Percentiles rank a stretch among this genome's conserved stretches.
These are phyloP conservation scores for Eidolon helvum DNA, from an alignment of 2,113 vertebrate species.

Conservation along the genomic window DNA sequence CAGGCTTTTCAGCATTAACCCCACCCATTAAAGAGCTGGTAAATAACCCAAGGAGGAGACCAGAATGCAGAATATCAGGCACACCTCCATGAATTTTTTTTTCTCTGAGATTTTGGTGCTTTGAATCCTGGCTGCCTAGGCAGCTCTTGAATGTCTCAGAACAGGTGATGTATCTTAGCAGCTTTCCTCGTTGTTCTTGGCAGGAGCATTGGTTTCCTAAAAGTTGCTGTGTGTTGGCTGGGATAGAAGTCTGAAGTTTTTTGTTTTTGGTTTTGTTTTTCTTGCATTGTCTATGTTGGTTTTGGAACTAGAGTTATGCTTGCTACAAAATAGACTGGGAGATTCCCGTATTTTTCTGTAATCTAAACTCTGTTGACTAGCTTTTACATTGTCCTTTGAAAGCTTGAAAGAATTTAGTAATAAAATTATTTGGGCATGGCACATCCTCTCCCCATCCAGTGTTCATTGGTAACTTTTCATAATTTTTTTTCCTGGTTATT, in stretches of 20 bases:
- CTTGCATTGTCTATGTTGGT: neutral
- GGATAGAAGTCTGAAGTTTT: neutral
- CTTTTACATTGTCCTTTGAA: neutral
- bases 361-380: neutral
- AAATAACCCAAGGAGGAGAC: neutral
- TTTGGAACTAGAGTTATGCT: neutral
- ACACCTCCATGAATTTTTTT: neutral
- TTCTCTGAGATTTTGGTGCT: neutral
- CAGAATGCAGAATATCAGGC: neutral
- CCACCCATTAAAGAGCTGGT: neutral
- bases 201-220: conserved; percentile 16
- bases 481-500: neutral
- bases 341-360: neutral
- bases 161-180: neutral
- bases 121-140: neutral
- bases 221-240: neutral
- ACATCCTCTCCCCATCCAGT: fast-evolving
- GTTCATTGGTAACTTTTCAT: neutral
- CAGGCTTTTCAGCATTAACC: neutral
- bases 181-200: neutral
- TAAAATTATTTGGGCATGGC: neutral
- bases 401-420: neutral
- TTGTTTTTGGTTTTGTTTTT: neutral
- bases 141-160: neutral
- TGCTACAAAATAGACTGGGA: neutral